Evolutionary conservation across 64 coral and sea anemone species (phyloP).

Genomic region (Montipora efflorescens): DNA sequence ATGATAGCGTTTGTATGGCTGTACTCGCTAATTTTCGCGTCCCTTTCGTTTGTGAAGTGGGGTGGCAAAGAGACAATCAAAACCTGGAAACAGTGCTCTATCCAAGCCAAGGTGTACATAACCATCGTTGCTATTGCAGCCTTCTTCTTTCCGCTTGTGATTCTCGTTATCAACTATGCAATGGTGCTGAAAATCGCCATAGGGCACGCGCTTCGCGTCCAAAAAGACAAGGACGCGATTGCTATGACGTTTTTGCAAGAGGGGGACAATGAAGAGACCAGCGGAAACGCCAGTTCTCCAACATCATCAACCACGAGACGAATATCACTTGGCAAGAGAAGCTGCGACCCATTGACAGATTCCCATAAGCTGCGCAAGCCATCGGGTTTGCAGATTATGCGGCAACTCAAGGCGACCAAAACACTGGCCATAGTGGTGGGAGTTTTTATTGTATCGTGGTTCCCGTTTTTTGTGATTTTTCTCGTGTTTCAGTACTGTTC

Average conservation of each 20-base stretch:
- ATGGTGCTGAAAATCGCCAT: slow-evolving; percentile 91
- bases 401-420: slow-evolving; percentile 98
- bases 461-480: slow-evolving; percentile 96
- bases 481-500: slow-evolving; percentile 81
- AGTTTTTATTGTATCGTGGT: slow-evolving; percentile 92
- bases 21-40: slow-evolving; percentile 69
- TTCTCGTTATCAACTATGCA: slow-evolving; percentile 83
- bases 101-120: slow-evolving; percentile 81
- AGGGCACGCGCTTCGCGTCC: slow-evolving; percentile 79
- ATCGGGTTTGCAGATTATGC: slow-evolving; percentile 82
- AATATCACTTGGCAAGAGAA: slow-evolving; percentile 24
- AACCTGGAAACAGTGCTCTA: slow-evolving; percentile 65
- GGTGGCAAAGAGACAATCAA: slow-evolving; percentile 62
- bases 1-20: slow-evolving; percentile 83
- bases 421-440: slow-evolving; percentile 94
- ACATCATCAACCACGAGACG: background rate
- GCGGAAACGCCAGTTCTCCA: slow-evolving; percentile 38
- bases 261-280: slow-evolving; percentile 40
- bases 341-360: background rate
- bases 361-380: background rate
- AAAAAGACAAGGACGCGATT: slow-evolving; percentile 83
- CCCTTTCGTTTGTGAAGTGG: slow-evolving; percentile 89
- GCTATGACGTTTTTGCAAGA: slow-evolving; percentile 75
- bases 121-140: slow-evolving; percentile 80
- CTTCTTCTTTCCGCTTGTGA: slow-evolving; percentile 84